Conservation (phyloP, 1,140 invertebrate species). For the Telenomus remus region DNA sequence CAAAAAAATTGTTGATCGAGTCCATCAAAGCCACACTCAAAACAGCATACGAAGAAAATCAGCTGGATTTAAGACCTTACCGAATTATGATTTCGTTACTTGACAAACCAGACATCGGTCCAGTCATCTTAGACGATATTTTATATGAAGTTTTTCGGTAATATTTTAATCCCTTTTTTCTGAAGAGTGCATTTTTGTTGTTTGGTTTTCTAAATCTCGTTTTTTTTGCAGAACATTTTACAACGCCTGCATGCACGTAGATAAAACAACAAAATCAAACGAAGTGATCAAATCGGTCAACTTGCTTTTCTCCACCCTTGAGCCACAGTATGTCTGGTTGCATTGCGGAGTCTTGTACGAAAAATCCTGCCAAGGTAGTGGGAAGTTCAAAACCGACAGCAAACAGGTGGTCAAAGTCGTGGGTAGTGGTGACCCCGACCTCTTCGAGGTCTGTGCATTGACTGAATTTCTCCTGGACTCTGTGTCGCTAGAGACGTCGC, state of each 20-base stretch:
- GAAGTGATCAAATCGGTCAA: conserved; percentile 90
- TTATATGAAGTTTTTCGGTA: conserved; percentile 90
- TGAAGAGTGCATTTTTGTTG: neutral
- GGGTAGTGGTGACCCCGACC: conserved; percentile 78
- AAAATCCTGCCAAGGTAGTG: conserved; percentile 77
- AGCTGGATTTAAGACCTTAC: conserved; percentile 86
- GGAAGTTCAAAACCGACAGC: conserved; percentile 36
- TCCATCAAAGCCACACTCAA: conserved; percentile 80
- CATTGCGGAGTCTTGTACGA: conserved; percentile 85
- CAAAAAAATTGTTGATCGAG: conserved; percentile 81
- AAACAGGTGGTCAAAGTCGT: conserved; percentile 73
- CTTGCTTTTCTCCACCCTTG: conserved; percentile 88
- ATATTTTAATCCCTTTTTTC: conserved; percentile 21
- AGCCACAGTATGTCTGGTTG: conserved; percentile 91
- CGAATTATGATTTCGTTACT: conserved; percentile 90
- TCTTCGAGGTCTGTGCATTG: conserved; percentile 82
- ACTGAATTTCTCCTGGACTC: conserved; percentile 88
- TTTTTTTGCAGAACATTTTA: conserved; percentile 74
- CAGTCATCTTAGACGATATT: conserved; percentile 89
- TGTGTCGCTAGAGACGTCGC: conserved; percentile 86
- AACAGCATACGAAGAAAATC: conserved; percentile 77
- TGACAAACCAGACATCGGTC: conserved; percentile 92
- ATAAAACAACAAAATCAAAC: conserved; percentile 66
- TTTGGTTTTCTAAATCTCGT: no score
- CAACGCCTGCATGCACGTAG: conserved; percentile 70